These are phyloP conservation scores for Chlamydotis undulata DNA, from an alignment of 2,113 vertebrate genomes.

Conservation along the genomic window DNA sequence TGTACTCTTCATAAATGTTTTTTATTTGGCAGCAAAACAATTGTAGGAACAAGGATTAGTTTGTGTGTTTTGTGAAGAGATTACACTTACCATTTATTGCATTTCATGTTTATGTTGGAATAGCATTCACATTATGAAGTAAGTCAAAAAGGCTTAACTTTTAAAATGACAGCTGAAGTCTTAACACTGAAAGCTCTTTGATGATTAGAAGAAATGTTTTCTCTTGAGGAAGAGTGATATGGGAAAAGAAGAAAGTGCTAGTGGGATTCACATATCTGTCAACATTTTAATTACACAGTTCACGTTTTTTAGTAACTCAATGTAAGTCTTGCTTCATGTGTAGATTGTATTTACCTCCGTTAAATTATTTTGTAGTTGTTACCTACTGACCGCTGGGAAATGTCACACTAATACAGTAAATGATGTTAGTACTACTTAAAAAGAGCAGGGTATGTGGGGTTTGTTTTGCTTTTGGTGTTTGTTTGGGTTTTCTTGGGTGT, in stretches of 20 bases:
- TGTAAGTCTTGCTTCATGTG: background rate
- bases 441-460: background rate
- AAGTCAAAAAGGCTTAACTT: slow-evolving; percentile 6
- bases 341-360: background rate
- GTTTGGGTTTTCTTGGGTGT: background rate
- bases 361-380: background rate
- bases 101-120: background rate
- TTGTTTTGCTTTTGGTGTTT: background rate
- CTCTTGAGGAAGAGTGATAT: background rate
- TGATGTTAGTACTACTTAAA: fast-evolving
- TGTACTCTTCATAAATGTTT: background rate
- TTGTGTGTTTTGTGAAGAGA: background rate
- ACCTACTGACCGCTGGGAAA: background rate
- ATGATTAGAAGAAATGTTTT: background rate
- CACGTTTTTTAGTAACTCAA: background rate
- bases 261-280: slow-evolving; percentile 13
- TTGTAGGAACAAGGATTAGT: background rate
- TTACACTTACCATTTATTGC: background rate
- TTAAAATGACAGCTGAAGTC: background rate
- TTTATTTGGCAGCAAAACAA: background rate
- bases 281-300: background rate
- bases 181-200: background rate
- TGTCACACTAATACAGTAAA: background rate
- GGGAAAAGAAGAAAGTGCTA: slow-evolving; percentile 36
- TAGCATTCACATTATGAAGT: background rate